Conservation (phyloP, 2,888 invertebrate species). For the Gastracanthus pulcherrimus region DNA sequence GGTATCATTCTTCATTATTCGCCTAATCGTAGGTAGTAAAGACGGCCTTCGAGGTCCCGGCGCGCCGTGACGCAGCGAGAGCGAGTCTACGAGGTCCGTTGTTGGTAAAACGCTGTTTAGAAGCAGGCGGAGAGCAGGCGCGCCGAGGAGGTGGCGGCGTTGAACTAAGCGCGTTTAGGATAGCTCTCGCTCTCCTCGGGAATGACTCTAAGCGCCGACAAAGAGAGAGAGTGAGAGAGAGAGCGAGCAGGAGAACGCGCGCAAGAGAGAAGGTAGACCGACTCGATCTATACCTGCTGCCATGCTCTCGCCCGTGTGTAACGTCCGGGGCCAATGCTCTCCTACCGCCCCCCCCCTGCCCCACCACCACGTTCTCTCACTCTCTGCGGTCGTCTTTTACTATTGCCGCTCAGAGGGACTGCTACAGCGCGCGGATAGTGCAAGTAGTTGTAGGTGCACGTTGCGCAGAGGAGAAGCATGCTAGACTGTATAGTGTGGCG, state of each 20-base stretch:
- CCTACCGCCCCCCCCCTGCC: slow-evolving; percentile 55
- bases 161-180: slow-evolving; percentile 76
- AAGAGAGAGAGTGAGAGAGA: slow-evolving; percentile 56
- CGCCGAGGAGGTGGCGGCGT: slow-evolving; percentile 71
- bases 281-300: slow-evolving; percentile 17
- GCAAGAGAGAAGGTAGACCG: slow-evolving; percentile 46
- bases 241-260: slow-evolving; percentile 63
- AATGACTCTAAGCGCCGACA: slow-evolving; percentile 77
- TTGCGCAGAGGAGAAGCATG: too few relatives aligned
- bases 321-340: background rate
- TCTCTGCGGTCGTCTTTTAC: background rate
- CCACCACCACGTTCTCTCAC: slow-evolving; percentile 38
- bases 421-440: background rate
- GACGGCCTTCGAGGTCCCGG: background rate
- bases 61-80: slow-evolving; percentile 21
- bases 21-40: background rate
- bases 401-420: background rate
- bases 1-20: too few relatives aligned
- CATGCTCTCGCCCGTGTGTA: slow-evolving; percentile 4
- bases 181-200: slow-evolving; percentile 65
- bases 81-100: slow-evolving; percentile 75
- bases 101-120: slow-evolving; percentile 85
- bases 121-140: slow-evolving; percentile 80
- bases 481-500: background rate
- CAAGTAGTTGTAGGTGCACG: background rate